Base-by-base conservation (phyloP, 2,797 vertebrate species). In the Vespertilio murinus region DNA sequence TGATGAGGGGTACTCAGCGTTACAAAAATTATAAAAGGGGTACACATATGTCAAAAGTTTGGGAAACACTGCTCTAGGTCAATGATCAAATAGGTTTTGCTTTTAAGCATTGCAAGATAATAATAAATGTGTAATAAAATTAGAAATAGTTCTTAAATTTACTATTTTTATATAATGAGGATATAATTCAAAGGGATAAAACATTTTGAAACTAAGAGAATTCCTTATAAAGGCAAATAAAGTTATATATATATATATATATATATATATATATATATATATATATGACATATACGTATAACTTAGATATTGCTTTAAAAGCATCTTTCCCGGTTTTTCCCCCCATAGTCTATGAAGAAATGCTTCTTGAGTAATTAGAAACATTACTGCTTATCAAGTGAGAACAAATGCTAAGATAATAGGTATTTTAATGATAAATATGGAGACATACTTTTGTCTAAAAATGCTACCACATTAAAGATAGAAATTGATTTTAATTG, bases 361-460 rank as follows among this genome's bases (percentile, higher is more conserved):
- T 0, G 22, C 47, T 79, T 90, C 25, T 40, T 80, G 12, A 30
- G 5, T 65, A 80, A 80, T 83, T 88, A 67, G 45, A 49, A 87
- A 75, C 14, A 45, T 83, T 45, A 86, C 71, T 81, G 28, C 56
- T 84, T 87, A 52, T 67, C 40, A 83, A 45, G 6, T 70, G 47
- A 91, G 56, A 56, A 86, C 33, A 87, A 78, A 93, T 56, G 9
- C 56, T 93, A 47, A 84, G 33, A 77, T 84, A 71, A 86, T 33
- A 20, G 30, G 10, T 92, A 90, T 61, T 70, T 95, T 90, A 77
- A 90, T 70, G 38, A 90, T 56, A 89, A 83, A 54, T 65, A 4
- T 47, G 54, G 91, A 91, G 30, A 61, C 69, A 64, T 14, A 47
- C 3, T 80, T 84, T 94, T 84, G 71, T 87, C 59, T 86, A 67